Conservation (phyloP, 2,113 vertebrate genomes). For the Tamias sibiricus region DNA sequence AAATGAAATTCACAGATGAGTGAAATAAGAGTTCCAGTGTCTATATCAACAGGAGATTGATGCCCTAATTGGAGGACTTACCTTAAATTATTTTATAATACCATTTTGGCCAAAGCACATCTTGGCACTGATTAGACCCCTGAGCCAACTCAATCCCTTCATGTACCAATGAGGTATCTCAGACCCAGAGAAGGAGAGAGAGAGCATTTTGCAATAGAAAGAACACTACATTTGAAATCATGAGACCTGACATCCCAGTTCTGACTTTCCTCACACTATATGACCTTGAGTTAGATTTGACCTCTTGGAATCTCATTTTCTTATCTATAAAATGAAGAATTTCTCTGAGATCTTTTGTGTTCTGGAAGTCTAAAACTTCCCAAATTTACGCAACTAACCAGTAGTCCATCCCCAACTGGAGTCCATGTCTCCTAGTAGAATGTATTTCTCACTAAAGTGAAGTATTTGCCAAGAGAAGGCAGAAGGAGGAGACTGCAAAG, state of each 20-base stretch:
- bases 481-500: neutral
- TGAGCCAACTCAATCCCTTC: neutral
- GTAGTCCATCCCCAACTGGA: neutral
- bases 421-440: neutral
- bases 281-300: neutral
- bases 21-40: neutral
- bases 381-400: neutral
- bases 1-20: neutral
- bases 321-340: constrained; percentile 30
- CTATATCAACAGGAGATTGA: neutral
- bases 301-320: constrained; percentile 9
- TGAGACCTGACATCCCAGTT: neutral
- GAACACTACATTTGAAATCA: neutral
- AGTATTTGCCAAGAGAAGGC: neutral
- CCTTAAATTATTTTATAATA: neutral
- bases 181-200: neutral
- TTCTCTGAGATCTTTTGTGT: neutral
- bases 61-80: neutral
- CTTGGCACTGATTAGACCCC: neutral
- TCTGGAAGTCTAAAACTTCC: constrained; percentile 31
- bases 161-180: neutral
- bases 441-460: neutral
- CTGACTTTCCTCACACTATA: neutral
- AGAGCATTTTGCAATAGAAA: neutral
- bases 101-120: neutral